These are phyloP conservation scores for Thymelicus acteon DNA, from an alignment of 2,888 invertebrate species.

Conservation along the genomic window DNA sequence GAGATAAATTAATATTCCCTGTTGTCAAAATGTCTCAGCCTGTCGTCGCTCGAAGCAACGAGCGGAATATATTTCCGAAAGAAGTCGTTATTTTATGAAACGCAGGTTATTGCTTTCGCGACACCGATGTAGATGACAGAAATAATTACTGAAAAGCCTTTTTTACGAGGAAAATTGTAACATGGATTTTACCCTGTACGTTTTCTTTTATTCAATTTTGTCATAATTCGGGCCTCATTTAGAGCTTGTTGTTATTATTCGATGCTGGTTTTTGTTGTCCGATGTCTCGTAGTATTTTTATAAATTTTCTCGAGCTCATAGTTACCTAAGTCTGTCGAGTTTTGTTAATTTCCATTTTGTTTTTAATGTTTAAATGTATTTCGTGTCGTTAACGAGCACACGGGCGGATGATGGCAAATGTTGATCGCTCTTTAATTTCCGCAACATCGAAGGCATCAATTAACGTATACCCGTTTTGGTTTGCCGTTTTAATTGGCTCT, in stretches of 20 bases:
- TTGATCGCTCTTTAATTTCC: no score
- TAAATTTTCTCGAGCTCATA: no score
- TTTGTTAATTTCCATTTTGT: no score
- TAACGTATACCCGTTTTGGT: no score
- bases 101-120: slow-evolving; percentile 1
- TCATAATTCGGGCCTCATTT: neutral
- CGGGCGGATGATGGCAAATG: no score
- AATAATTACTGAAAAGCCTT: slow-evolving; percentile 11
- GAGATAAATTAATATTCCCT: slow-evolving; percentile 6
- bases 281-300: no score
- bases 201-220: neutral
- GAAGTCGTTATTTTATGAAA: slow-evolving; percentile 8
- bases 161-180: slow-evolving; percentile 4
- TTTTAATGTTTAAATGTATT: no score
- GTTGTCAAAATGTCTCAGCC: slow-evolving; percentile 7
- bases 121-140: slow-evolving; percentile 7
- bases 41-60: neutral
- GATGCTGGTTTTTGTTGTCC: neutral
- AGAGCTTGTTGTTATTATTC: neutral
- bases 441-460: no score
- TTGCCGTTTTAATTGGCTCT: no score
- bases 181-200: neutral
- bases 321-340: no score
- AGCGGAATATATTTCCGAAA: neutral
- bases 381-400: no score